A percentile compares a stretch with the other conserved stretches of the same genome.
Conservation (phyloP, 2,888 invertebrate genomes). For the Prosapia bicincta region DNA sequence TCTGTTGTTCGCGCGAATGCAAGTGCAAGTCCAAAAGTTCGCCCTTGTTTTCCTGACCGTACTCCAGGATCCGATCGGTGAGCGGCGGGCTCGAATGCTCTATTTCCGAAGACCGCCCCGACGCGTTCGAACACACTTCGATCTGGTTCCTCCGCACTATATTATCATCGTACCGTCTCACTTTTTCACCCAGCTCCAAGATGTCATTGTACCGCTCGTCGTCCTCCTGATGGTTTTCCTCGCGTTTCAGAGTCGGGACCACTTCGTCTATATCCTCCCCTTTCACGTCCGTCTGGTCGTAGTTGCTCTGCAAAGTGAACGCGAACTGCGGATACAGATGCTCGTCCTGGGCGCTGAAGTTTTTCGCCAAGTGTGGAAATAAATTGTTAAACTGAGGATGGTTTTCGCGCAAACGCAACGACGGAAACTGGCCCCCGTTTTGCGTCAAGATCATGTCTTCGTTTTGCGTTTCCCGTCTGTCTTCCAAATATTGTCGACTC, state of each 20-base stretch:
- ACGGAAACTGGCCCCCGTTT: neutral
- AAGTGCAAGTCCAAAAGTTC: slow-evolving; percentile 14
- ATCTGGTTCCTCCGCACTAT: slow-evolving; percentile 7
- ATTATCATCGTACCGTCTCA: neutral
- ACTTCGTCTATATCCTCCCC: slow-evolving; percentile 2
- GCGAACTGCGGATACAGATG: slow-evolving; percentile 8
- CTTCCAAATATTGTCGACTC: neutral
- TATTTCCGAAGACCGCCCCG: slow-evolving; percentile 16
- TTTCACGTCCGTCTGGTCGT: neutral
- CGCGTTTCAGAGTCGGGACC: neutral
- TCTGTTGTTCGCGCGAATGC: slow-evolving; percentile 3
- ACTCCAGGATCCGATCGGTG: neutral
- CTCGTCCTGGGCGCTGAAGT: neutral
- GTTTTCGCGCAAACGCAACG: neutral
- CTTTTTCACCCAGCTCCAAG: slow-evolving; percentile 17
- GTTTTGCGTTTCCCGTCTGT: slow-evolving; percentile 6
- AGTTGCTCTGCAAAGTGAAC: neutral
- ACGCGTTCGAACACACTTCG: slow-evolving; percentile 19
- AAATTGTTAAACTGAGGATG: slow-evolving; percentile 1
- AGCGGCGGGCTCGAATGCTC: slow-evolving; percentile 12
- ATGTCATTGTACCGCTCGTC: slow-evolving; percentile 16
- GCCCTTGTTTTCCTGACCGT: slow-evolving; percentile 16
- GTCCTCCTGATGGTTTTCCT: neutral
- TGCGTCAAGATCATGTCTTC: neutral
- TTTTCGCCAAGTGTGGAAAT: slow-evolving; percentile 6